Evolutionary conservation across 2,888 invertebrate species (phyloP), one percentile per base, ranked within the genome.

Genomic region (Noctua janthe): DNA sequence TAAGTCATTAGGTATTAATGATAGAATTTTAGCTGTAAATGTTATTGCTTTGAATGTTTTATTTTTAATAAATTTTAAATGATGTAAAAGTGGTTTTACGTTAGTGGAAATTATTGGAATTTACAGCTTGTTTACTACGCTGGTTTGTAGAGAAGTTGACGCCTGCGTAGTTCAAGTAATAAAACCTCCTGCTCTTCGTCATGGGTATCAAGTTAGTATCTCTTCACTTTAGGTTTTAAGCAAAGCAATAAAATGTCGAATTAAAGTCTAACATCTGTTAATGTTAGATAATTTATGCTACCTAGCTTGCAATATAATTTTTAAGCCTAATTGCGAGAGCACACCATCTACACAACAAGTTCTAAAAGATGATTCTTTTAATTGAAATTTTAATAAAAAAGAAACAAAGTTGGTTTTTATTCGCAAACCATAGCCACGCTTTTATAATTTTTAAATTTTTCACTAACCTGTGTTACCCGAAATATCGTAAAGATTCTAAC

Each of bases 261-360:
- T 29, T 29, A 29, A 29, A 88, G 84, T 87, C 87, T 73, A n/a
- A 29, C 15, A 59, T 23, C 70, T 47, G 75, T 82, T 78, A 66
- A 43, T 78, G 56, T 43, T 84, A 86, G 82, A 87, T 74, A 70
- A 83, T 70, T 74, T 17, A 74, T 10, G 11, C 23, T 64, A 39
- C 17, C 43, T 43, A 66, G 62, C 43, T 75, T 54, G 0, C 8
- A 2, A 78, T 35, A 54, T 17, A 10, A 20, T 29, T 51, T 51
- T n/a, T 15, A 74, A 73, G 29, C 20, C 49, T 35, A 23, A 10
- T 23, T 69, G 49, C 4, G 3, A n/a, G 17, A 59, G 39, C 49
- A 78, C 76, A 59, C 62, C 62, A 39, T 39, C 39, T 39, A 39
- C 39, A 39, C 39, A 39, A 4, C 39, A 39, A 39, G 39, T 39